Percentiles rank a stretch among this genome's conserved stretches.
phyloP scores from a whole-genome alignment of 2,113 vertebrate genomes.

The Vombatus ursinus region DNA sequence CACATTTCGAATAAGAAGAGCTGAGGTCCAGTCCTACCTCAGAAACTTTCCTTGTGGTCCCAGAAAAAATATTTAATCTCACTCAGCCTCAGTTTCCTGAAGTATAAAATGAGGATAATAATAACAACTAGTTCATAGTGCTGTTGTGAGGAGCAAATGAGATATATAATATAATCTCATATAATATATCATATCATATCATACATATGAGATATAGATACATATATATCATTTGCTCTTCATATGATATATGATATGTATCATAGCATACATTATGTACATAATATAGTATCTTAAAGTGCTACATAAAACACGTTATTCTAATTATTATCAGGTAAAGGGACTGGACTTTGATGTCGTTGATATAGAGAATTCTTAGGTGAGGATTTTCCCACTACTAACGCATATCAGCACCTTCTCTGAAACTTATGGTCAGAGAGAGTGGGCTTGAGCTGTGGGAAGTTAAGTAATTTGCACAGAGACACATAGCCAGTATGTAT shows the following conservation, averaged over 20 bases:
- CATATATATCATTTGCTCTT: too few relatives aligned
- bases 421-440: not conserved
- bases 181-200: too few relatives aligned
- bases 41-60: not conserved
- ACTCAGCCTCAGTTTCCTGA: not conserved
- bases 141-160: not conserved
- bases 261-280: too few relatives aligned
- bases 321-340: not conserved
- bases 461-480: not conserved
- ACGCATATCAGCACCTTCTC: not conserved
- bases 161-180: too few relatives aligned
- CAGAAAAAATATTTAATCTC: not conserved
- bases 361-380: too few relatives aligned
- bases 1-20: not conserved
- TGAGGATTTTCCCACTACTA: not conserved
- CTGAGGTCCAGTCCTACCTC: not conserved
- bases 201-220: too few relatives aligned
- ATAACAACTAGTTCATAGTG: not conserved
- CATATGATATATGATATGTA: too few relatives aligned
- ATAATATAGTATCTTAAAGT: not conserved
- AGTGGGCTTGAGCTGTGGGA: not conserved
- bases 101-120: not conserved
- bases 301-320: not conserved
- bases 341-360: too few relatives aligned
- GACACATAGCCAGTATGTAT: not conserved